Base-by-base conservation (phyloP, 1,140 invertebrate genomes). In the Drosophila bipectinata region DNA sequence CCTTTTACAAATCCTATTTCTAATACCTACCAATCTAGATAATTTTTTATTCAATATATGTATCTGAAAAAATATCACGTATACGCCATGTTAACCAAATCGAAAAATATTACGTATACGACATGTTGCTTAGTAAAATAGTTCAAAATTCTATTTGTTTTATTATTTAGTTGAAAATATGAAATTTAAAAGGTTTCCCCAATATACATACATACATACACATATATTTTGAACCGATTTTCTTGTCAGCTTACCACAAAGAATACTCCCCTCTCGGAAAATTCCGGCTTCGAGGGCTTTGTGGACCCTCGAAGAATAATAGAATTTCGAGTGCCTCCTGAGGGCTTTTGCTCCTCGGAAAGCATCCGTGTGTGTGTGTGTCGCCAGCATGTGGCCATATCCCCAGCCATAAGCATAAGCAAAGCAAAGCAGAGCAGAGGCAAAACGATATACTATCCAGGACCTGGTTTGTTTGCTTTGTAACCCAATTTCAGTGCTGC, bases 391-490 rank as follows among this genome's bases (percentile, higher is more conserved):
- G 15, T 34, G 44, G 12, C 34, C 58, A 9, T 54, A 62, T 62
- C 18, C 26, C 51, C 59, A 57, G 69, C 79, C 44, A 47, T 47
- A 47, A 47, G 18, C 44, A 47, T 21, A 47, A 47, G 15, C 44
- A 18, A 47, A 21, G 18, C 18, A 24, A 3, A 21, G 21, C 21
- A 21, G 21, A 21, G 21, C 26, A 7, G 26, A 28, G 26, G 26
- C 26, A 28, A 28, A 21, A 18, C 6, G 15, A 18, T 37, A 73
- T 64, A 18, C 18, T 18, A 55, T 63, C 48, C 63, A 45, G 47
- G 66, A 66, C 44, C 52, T 47, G 60, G 47, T 87, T 75, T 84
- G 77, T 77, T 81, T 81, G 82, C 60, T 68, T 75, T 87, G 82
- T 85, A 87, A 85, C 82, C 82, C 83, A 82, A 85, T 78, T 87